Percentiles rank a stretch among this genome's conserved stretches.
Conservation (phyloP, 2,113 vertebrate genomes). For the Oryzias curvinotus region DNA sequence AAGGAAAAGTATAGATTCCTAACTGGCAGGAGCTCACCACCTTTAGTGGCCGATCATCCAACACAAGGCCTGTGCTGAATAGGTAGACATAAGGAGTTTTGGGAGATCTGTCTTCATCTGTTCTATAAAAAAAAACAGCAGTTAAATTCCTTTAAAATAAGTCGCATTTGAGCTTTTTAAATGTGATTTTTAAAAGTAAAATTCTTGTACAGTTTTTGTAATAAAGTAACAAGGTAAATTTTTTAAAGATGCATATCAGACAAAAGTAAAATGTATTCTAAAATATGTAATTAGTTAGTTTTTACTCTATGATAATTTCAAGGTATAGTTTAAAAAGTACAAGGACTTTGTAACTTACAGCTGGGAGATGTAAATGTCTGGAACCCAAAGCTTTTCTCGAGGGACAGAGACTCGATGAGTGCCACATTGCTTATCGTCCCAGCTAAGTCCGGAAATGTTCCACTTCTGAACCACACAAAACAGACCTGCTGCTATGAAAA, state of each 20-base stretch:
- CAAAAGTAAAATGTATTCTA: too few relatives aligned
- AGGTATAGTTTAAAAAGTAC: neutral
- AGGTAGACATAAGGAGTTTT: conserved; percentile 43
- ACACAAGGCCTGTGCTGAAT: conserved; percentile 34
- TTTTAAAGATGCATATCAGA: too few relatives aligned
- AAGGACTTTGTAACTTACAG: conserved; percentile 29
- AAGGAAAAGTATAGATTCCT: conserved; percentile 55
- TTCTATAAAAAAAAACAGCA: conserved; percentile 6
- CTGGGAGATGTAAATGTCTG: conserved; percentile 49
- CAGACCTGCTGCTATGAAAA: neutral
- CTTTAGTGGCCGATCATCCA: conserved; percentile 18
- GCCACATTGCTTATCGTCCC: conserved; percentile 54
- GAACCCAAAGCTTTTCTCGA: conserved; percentile 44
- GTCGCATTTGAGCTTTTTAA: neutral
- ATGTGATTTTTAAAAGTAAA: too few relatives aligned
- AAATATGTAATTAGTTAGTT: neutral
- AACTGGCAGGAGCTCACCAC: conserved; percentile 52
- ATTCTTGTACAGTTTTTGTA: too few relatives aligned
- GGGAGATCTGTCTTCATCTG: conserved; percentile 21
- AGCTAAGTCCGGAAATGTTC: conserved; percentile 46
- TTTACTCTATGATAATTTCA: neutral
- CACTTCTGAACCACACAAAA: conserved; percentile 44
- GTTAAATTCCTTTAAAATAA: neutral
- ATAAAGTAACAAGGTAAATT: too few relatives aligned
- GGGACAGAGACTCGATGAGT: conserved; percentile 26